A percentile compares a stretch with the other conserved stretches of the same genome.
These are phyloP conservation scores for Lampropteryx suffumata DNA, from an alignment of 2,888 invertebrate species.

Conservation along the genomic window DNA sequence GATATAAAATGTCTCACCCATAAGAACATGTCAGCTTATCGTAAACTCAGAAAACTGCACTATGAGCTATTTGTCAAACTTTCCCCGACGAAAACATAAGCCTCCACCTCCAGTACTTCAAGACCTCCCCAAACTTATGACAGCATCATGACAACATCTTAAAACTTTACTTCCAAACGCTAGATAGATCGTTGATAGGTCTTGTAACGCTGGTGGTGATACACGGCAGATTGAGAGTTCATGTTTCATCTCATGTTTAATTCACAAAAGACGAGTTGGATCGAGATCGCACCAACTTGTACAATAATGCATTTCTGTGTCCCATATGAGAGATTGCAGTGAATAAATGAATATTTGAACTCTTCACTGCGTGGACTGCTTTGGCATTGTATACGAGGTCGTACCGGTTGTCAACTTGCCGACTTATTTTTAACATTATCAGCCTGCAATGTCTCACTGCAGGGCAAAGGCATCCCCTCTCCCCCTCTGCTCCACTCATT, in stretches of 20 bases:
- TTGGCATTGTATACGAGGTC: background rate
- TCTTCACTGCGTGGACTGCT: conserved; percentile 2
- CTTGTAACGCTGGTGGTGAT: conserved; percentile 47
- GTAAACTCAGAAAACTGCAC: conserved; percentile 55
- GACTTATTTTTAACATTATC: too few relatives aligned
- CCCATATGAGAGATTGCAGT: conserved; percentile 52
- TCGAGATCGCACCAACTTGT: conserved; percentile 50
- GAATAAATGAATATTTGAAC: conserved; percentile 67
- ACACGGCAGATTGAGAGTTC: conserved; percentile 70
- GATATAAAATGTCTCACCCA: conserved; percentile 53
- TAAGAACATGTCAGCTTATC: conserved; percentile 66
- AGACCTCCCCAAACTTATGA: conserved; percentile 28
- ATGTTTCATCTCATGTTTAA: conserved; percentile 76
- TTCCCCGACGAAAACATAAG: conserved; percentile 64
- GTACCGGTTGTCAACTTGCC: background rate
- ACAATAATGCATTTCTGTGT: conserved; percentile 39
- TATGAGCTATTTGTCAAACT: conserved; percentile 70
- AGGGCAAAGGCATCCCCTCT: too few relatives aligned
- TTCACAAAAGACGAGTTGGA: conserved; percentile 65
- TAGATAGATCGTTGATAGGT: conserved; percentile 30
- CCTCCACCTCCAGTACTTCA: conserved; percentile 41
- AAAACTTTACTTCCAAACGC: conserved; percentile 1
- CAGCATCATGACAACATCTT: too few relatives aligned
- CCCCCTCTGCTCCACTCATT: too few relatives aligned
- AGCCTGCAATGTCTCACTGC: too few relatives aligned